Conservation (phyloP, 2,113 vertebrate species). For the Struthio camelus region DNA sequence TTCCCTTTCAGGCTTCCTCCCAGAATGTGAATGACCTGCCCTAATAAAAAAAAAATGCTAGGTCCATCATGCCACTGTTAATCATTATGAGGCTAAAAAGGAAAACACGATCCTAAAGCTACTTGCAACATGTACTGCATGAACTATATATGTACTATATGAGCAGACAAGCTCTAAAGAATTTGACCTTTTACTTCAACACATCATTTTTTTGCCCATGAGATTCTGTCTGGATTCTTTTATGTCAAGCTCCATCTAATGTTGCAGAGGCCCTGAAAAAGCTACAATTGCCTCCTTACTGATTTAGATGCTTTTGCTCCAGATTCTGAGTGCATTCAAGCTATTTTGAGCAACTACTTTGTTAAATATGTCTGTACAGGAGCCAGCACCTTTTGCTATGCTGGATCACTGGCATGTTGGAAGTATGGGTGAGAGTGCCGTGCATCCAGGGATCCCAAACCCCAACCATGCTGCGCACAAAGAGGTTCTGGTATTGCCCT, state of each 20-base stretch:
- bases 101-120: background rate
- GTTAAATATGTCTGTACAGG: background rate
- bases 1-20: slow-evolving; percentile 5
- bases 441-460: background rate
- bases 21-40: background rate
- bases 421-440: background rate
- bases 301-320: background rate
- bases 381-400: background rate
- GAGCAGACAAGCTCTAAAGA: background rate
- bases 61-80: background rate
- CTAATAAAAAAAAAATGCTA: background rate
- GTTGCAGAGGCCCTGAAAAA: background rate
- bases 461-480: background rate
- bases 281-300: background rate
- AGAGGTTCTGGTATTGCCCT: background rate
- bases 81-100: background rate
- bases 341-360: background rate
- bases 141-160: background rate
- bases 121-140: background rate
- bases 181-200: background rate
- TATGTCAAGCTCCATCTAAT: background rate
- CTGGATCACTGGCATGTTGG: background rate
- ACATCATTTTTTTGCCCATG: background rate
- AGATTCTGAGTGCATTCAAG: background rate
- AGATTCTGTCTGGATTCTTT: background rate